phyloP scores from a whole-genome alignment of 2,113 vertebrate genomes.

The Muntiacus muntjak region DNA sequence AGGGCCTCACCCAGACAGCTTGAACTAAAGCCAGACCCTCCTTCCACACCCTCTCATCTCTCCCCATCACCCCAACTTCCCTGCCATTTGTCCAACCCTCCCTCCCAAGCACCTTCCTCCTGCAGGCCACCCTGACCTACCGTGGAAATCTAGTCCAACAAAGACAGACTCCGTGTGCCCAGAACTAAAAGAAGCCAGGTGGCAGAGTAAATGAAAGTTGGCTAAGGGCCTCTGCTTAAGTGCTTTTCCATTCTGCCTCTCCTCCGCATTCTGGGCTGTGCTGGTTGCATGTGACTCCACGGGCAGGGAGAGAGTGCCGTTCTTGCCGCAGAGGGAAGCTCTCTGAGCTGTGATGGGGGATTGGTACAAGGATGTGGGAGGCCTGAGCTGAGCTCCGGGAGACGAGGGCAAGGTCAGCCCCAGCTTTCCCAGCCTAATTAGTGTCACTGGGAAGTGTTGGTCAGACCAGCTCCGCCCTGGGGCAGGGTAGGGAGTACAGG shows the following conservation, averaged over 20 bases:
- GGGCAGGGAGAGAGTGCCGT: neutral
- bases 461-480: neutral
- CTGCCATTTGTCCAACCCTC: neutral
- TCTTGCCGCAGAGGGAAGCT: neutral
- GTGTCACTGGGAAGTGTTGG: neutral
- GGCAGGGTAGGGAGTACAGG: no score
- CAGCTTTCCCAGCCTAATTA: neutral
- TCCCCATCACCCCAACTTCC: neutral
- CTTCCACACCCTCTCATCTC: neutral
- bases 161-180: neutral
- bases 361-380: neutral
- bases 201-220: slow-evolving; percentile 27
- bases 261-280: neutral
- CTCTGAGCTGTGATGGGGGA: no score
- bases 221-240: neutral
- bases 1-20: neutral
- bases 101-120: neutral
- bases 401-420: neutral
- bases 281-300: neutral
- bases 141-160: neutral
- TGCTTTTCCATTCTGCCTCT: neutral
- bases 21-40: neutral
- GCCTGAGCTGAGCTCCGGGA: neutral
- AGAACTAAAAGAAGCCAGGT: slow-evolving; percentile 40
- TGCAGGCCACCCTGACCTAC: neutral